Conservation (phyloP, 2,797 vertebrate genomes). For the Pseudochirops cupreus region DNA sequence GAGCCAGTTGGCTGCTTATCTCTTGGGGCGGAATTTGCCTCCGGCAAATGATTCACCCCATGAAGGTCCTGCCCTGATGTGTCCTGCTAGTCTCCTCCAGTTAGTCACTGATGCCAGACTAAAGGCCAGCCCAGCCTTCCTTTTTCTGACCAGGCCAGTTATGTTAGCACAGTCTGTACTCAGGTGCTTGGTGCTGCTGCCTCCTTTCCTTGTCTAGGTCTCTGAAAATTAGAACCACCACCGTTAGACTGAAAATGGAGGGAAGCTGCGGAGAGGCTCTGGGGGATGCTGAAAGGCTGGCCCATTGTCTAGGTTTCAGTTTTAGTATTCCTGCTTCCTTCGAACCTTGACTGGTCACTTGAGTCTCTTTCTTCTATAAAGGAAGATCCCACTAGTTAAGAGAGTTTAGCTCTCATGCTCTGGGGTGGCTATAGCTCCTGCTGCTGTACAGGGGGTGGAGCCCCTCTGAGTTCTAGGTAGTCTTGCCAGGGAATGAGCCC, state of each 20-base stretch:
- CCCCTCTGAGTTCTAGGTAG: background rate
- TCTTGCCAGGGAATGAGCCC: background rate
- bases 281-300: background rate
- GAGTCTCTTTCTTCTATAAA: background rate
- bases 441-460: background rate
- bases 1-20: background rate
- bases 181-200: background rate
- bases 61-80: background rate
- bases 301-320: background rate
- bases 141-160: background rate
- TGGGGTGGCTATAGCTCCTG: background rate
- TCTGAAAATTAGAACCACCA: background rate
- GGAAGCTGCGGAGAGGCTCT: background rate
- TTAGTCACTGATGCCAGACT: background rate
- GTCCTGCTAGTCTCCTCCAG: background rate
- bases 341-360: background rate
- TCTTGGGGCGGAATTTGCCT: background rate
- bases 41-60: background rate
- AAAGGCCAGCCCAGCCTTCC: background rate
- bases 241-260: background rate
- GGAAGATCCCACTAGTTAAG: background rate
- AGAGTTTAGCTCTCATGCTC: background rate
- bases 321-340: background rate
- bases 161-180: background rate
- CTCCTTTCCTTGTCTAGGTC: background rate